phyloP scores from a whole-genome alignment of 2,888 invertebrate species.

The Gortyna flavago region DNA sequence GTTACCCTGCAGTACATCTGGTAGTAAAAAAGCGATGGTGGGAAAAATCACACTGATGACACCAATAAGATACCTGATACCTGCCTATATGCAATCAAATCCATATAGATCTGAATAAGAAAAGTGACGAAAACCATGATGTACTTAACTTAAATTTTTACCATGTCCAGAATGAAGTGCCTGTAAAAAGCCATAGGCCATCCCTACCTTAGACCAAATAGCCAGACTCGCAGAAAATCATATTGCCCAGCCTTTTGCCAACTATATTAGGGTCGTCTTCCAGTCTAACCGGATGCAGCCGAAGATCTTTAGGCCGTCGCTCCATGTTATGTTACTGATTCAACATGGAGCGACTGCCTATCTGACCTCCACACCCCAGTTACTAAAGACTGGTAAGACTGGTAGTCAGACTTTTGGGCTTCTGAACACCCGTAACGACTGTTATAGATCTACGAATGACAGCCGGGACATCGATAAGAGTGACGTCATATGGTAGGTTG shows the following conservation, averaged over 20 bases:
- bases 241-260: no score
- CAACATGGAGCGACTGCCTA: no score
- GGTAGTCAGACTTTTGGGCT: no score
- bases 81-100: neutral
- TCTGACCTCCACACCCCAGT: neutral
- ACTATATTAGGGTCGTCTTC: no score
- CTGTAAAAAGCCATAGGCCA: neutral
- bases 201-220: constrained; percentile 10
- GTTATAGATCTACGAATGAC: neutral
- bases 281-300: no score
- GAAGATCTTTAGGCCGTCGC: no score
- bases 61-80: neutral
- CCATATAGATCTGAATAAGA: neutral
- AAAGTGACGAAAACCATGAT: neutral
- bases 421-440: no score
- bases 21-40: no score
- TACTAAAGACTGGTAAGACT: neutral
- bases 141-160: neutral
- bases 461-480: constrained; percentile 6
- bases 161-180: neutral
- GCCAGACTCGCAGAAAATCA: constrained; percentile 26
- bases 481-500: constrained; percentile 32
- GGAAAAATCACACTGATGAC: neutral
- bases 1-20: no score
- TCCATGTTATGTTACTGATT: no score